Percentiles rank a stretch among this genome's conserved stretches.
phyloP scores from a whole-genome alignment of 2,888 invertebrate species.

The Fabriciana adippe region DNA sequence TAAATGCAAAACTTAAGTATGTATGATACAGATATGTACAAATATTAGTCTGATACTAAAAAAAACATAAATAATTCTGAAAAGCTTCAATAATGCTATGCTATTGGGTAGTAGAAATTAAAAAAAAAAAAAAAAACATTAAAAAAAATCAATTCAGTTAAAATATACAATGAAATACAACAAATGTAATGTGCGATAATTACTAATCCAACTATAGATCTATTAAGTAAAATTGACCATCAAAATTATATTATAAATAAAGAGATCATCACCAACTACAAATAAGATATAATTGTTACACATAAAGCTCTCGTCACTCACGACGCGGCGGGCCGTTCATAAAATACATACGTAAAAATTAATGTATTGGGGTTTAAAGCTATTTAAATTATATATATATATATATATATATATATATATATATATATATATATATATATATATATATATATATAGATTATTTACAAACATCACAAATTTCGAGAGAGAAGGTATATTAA shows the following conservation, averaged over 20 bases:
- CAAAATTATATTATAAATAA: constrained; percentile 80
- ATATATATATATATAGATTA: not conserved
- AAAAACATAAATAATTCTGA: constrained; percentile 31
- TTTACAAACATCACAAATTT: too few relatives aligned
- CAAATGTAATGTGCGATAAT: constrained; percentile 65
- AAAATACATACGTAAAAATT: not conserved
- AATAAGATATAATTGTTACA: constrained; percentile 74
- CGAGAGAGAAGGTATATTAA: too few relatives aligned
- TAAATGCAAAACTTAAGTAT: constrained; percentile 32
- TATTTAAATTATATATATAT: not conserved
- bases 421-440: not conserved
- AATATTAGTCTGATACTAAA: constrained; percentile 42
- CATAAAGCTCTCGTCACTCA: constrained; percentile 71
- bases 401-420: not conserved
- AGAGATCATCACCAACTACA: constrained; percentile 78
- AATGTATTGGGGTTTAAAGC: not conserved
- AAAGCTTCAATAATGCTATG: constrained; percentile 61
- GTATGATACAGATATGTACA: constrained; percentile 73
- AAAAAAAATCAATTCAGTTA: constrained; percentile 48
- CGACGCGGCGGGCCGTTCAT: constrained; percentile 55
- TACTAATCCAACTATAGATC: constrained; percentile 67
- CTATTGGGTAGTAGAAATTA: constrained; percentile 15
- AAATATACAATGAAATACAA: constrained; percentile 51
- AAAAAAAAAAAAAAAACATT: not conserved
- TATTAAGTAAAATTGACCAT: constrained; percentile 82